These are phyloP conservation scores for Zoanthus solanderi DNA, from an alignment of 92 coral and sea anemone species.

Conservation along the genomic window DNA sequence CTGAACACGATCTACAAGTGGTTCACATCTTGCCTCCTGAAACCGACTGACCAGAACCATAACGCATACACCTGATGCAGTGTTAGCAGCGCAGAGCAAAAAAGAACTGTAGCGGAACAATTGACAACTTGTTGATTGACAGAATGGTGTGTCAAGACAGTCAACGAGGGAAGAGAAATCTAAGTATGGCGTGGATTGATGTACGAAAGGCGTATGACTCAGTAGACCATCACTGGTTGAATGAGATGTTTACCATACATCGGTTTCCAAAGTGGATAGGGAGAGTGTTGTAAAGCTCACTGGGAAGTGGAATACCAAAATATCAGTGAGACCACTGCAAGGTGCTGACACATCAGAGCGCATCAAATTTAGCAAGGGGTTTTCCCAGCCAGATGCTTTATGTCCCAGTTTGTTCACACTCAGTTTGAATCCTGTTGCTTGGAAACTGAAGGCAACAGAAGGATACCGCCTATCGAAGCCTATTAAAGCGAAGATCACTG, in stretches of 20 bases:
- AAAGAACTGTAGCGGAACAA: conserved; percentile 36
- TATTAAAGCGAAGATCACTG: no score
- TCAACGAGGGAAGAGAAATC: not conserved
- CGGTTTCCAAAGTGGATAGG: not conserved
- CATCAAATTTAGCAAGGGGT: conserved; percentile 31
- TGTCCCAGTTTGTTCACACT: not conserved
- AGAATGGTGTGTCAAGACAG: not conserved
- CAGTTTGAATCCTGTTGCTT: conserved; percentile 27
- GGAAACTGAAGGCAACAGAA: not conserved
- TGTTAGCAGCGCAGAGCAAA: conserved; percentile 26
- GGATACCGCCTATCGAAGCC: not conserved
- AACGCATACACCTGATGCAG: conserved; percentile 27
- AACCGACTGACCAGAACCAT: conserved; percentile 1
- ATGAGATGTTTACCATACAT: not conserved
- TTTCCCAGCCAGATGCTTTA: conserved; percentile 27
- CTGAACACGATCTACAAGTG: conserved; percentile 33
- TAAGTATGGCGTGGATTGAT: not conserved
- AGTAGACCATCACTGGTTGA: not conserved
- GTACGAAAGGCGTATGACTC: not conserved
- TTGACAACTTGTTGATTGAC: conserved; percentile 17
- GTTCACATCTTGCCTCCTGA: conserved; percentile 8
- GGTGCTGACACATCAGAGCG: conserved; percentile 12
- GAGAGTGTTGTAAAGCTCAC: not conserved
- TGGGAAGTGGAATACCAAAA: no score
- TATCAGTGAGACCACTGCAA: not conserved